Conservation (phyloP, 2,888 invertebrate genomes). For the Drosophila mettleri region DNA sequence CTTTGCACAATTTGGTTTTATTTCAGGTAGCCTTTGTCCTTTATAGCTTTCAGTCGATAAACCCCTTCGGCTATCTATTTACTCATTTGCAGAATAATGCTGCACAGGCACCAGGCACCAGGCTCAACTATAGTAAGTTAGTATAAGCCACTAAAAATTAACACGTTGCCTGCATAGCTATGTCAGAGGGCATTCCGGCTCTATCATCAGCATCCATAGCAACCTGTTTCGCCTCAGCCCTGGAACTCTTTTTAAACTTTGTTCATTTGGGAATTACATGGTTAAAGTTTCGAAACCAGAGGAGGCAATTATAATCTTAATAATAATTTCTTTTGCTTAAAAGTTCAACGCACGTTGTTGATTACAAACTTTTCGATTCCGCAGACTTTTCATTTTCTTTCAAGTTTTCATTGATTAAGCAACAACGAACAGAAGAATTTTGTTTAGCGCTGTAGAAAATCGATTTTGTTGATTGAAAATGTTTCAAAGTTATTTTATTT, state of each 20-base stretch:
- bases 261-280: slow-evolving; percentile 2
- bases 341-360: neutral
- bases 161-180: neutral
- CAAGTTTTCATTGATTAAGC: neutral
- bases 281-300: neutral
- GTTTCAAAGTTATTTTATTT: neutral
- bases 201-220: neutral
- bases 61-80: no score
- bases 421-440: no score
- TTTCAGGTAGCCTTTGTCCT: no score
- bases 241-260: slow-evolving; percentile 1
- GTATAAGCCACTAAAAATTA: neutral
- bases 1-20: neutral
- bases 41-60: no score
- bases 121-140: neutral
- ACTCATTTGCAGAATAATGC: no score
- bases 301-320: neutral
- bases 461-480: neutral
- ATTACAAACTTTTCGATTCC: neutral
- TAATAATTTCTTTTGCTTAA: neutral
- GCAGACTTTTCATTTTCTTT: neutral
- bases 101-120: no score
- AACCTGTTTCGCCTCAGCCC: neutral
- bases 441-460: neutral
- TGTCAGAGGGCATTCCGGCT: neutral